Conservation (phyloP, 2,113 vertebrate genomes). For the Sturnus vulgaris region DNA sequence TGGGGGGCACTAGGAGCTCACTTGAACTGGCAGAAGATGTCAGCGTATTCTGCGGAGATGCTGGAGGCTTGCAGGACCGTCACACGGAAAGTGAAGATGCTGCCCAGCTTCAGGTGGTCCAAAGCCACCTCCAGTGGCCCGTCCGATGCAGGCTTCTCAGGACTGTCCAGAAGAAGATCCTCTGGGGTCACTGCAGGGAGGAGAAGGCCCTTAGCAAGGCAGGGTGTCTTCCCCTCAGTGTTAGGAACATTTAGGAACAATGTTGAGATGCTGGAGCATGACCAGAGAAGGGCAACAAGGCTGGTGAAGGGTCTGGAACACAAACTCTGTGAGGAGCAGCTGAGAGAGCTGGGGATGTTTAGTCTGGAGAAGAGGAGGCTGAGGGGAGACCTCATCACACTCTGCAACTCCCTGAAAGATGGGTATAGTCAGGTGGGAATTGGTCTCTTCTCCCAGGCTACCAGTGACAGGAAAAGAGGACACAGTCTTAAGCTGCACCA, state of each 20-base stretch:
- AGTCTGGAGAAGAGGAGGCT: neutral
- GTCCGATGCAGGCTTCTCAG: conserved; percentile 75
- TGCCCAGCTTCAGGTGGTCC: conserved; percentile 89
- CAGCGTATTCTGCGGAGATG: conserved; percentile 94
- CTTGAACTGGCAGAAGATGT: conserved; percentile 99
- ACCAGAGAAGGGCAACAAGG: neutral
- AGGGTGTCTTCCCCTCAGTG: fast-evolving
- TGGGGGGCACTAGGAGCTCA: conserved; percentile 35
- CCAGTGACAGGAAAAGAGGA: neutral
- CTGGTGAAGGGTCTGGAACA: neutral
- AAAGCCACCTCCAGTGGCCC: conserved; percentile 71
- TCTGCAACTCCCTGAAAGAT: neutral
- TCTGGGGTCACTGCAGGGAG: conserved; percentile 71
- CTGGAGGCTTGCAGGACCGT: conserved; percentile 95
- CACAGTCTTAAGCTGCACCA: neutral
- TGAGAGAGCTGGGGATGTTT: neutral
- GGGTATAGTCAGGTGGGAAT: fast-evolving
- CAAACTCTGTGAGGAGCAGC: neutral
- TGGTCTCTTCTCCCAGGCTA: neutral
- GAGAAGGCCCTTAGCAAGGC: neutral
- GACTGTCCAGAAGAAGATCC: conserved; percentile 77
- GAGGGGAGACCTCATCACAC: neutral
- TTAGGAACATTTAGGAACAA: neutral
- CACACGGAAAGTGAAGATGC: conserved; percentile 93
- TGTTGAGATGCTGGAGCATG: neutral